phyloP scores from a whole-genome alignment of 30 jellyfish, hydroid and myxozoan genomes.

The Cassiopea xamachana region DNA sequence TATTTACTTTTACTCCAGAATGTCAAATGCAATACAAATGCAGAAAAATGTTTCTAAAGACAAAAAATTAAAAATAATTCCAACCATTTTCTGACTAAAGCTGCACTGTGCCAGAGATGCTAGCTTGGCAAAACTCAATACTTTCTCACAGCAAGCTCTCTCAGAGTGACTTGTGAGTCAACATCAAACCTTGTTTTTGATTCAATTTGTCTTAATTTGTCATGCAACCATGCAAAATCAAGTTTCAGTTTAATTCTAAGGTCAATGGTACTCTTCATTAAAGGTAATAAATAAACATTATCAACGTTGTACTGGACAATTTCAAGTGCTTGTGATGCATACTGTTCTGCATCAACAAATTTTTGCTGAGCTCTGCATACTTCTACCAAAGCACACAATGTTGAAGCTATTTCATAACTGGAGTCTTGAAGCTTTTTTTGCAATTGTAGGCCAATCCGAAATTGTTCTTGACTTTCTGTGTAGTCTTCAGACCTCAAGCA shows the following conservation, averaged over 20 bases:
- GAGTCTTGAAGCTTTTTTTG: slow-evolving; percentile 77
- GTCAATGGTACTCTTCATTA: slow-evolving; percentile 76
- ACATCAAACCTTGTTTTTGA: slow-evolving; percentile 50
- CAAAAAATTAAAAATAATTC: no score
- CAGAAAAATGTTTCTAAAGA: neutral
- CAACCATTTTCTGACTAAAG: neutral
- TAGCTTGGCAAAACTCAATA: slow-evolving; percentile 21
- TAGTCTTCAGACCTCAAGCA: slow-evolving; percentile 79
- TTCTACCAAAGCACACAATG: slow-evolving; percentile 85
- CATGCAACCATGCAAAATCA: slow-evolving; percentile 55
- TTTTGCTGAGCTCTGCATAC: slow-evolving; percentile 68
- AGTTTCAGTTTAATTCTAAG: slow-evolving; percentile 59
- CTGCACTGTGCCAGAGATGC: neutral
- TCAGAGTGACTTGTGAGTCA: slow-evolving; percentile 68
- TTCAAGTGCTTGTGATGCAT: slow-evolving; percentile 85
- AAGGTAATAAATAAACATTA: slow-evolving; percentile 72
- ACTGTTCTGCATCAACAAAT: slow-evolving; percentile 68
- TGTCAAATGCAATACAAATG: neutral
- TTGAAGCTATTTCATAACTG: slow-evolving; percentile 57
- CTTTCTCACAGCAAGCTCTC: slow-evolving; percentile 78
- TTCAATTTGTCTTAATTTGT: slow-evolving; percentile 59
- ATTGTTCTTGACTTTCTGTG: slow-evolving; percentile 62
- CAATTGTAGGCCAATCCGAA: slow-evolving; percentile 71
- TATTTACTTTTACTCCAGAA: neutral
- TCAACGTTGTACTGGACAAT: slow-evolving; percentile 60